Evolutionary conservation across 2,113 vertebrate genomes (phyloP).

Genomic region (Emydocephalus ijimae): DNA sequence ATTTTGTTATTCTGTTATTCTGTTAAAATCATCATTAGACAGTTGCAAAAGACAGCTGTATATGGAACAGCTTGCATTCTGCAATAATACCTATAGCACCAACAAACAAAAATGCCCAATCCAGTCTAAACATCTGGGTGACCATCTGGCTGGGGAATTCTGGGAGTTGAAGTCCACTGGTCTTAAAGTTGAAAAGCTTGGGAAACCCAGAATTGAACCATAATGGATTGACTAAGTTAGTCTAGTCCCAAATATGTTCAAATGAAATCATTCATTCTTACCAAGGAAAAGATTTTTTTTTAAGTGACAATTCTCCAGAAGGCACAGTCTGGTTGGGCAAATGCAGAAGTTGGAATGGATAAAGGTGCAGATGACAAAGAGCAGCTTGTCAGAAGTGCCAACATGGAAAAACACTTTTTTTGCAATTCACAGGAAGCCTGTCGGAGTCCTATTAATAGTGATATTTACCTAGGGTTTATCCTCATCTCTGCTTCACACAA

Average conservation of each 20-base stretch:
- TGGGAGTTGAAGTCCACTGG: neutral
- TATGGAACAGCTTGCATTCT: neutral
- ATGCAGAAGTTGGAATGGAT: neutral
- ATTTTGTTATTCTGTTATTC: neutral
- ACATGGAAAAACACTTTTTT: neutral
- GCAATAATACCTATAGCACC: neutral
- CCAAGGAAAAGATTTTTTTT: neutral
- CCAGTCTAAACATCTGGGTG: neutral
- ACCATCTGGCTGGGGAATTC: neutral
- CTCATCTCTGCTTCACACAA: slow-evolving; percentile 24
- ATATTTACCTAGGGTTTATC: slow-evolving; percentile 57
- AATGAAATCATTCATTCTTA: neutral
- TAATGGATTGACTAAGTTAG: neutral
- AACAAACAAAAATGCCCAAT: neutral
- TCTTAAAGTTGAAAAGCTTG: neutral
- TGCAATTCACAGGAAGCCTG: accelerated
- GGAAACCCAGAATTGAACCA: neutral
- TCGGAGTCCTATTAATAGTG: slow-evolving; percentile 47
- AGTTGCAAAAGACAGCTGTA: neutral
- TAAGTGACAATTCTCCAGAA: neutral
- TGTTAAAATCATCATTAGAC: neutral
- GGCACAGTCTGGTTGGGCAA: neutral
- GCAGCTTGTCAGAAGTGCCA: no score
- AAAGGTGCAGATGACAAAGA: neutral
- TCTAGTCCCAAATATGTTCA: neutral